Conservation (phyloP, 2,888 invertebrate species). For the Drosophila paranaensis region DNA sequence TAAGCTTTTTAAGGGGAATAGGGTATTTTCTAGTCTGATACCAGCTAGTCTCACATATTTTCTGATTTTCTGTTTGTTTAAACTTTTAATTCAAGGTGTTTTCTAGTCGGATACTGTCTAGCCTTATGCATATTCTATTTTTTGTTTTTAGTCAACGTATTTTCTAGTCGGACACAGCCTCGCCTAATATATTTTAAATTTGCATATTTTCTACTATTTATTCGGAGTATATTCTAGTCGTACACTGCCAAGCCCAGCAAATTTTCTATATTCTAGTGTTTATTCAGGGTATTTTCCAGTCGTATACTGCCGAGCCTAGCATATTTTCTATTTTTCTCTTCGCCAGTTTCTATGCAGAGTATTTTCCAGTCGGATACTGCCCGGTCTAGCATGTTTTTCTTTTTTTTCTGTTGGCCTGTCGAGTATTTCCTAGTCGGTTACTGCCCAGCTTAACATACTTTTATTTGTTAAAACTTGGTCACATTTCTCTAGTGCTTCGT, state of each 20-base stretch:
- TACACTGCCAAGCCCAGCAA: no score
- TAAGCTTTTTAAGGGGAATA: no score
- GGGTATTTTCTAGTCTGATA: no score
- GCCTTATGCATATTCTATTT: no score
- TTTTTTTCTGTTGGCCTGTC: background rate
- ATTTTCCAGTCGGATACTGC: background rate
- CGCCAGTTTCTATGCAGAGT: background rate
- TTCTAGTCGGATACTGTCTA: no score
- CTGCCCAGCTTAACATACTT: background rate
- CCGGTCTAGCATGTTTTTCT: background rate
- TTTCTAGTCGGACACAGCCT: background rate
- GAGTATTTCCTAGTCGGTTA: background rate
- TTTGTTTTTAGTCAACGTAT: background rate
- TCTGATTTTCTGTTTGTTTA: no score
- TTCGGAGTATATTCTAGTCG: no score
- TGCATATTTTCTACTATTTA: no score
- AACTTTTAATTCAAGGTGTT: no score
- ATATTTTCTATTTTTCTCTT: background rate
- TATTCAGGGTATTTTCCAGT: background rate
- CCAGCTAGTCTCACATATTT: no score
- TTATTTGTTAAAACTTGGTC: background rate
- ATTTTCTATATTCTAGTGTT: no score
- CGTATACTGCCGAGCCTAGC: background rate
- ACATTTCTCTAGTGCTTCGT: constrained; percentile 6
- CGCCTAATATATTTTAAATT: no score